Evolutionary conservation across 2,888 invertebrate genomes (phyloP).

Genomic region (Spilosoma lubricipeda): DNA sequence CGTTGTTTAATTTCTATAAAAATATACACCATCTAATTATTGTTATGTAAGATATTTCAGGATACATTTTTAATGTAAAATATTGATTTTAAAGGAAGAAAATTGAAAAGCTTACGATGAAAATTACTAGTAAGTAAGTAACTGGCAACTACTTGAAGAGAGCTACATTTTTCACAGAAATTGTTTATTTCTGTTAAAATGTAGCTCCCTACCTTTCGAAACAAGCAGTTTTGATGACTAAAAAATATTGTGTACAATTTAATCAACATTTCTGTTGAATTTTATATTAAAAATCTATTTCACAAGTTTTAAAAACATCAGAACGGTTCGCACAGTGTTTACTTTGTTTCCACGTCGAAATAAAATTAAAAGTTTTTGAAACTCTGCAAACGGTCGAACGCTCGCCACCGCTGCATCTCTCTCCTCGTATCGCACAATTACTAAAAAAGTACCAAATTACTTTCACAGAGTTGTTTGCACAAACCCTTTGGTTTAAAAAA

Average conservation of each 20-base stretch:
- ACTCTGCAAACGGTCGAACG: constrained; percentile 53
- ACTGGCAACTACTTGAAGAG: not conserved
- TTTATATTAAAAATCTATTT: constrained; percentile 67
- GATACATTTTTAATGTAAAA: not conserved
- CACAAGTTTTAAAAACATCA: constrained; percentile 63
- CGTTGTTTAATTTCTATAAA: not conserved
- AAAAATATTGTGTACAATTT: not conserved
- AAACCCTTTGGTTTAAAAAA: constrained; percentile 80
- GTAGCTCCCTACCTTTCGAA: too few species aligned
- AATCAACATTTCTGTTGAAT: constrained; percentile 44
- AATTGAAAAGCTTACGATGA: too few species aligned
- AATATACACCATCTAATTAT: not conserved
- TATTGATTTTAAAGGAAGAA: not conserved
- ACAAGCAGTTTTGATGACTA: not conserved
- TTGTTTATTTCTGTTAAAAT: too few species aligned
- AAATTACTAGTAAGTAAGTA: too few species aligned
- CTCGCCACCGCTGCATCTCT: constrained; percentile 44
- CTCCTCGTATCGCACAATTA: constrained; percentile 62
- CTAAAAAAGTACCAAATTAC: constrained; percentile 64
- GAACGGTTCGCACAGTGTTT: constrained; percentile 65
- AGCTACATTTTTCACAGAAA: not conserved
- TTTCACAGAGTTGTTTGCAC: constrained; percentile 70
- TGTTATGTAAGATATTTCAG: not conserved
- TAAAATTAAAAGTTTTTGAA: constrained; percentile 71
- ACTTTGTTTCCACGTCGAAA: constrained; percentile 66